These are phyloP conservation scores for Typhlomys cinereus DNA, from an alignment of 2,113 vertebrate genomes.

Conservation along the genomic window DNA sequence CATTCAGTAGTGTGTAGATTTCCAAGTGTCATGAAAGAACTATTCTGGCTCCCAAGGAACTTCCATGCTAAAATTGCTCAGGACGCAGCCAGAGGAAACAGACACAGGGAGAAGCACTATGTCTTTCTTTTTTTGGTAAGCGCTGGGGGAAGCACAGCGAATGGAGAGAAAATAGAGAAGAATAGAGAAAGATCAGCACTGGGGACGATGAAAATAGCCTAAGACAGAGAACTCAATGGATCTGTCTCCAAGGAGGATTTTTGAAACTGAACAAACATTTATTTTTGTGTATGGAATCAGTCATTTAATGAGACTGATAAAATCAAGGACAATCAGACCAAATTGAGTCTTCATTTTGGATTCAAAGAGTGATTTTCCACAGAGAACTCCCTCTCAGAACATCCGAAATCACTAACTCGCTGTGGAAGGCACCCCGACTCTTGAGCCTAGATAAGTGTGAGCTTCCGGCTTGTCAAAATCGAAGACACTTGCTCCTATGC, in stretches of 20 bases:
- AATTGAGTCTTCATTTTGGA: slow-evolving; percentile 88
- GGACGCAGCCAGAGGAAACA: slow-evolving; percentile 69
- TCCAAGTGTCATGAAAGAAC: slow-evolving; percentile 54
- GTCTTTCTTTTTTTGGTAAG: slow-evolving; percentile 70
- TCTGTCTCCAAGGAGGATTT: slow-evolving; percentile 63
- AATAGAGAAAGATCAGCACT: slow-evolving; percentile 58
- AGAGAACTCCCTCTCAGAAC: slow-evolving; percentile 80
- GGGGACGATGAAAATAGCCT: slow-evolving; percentile 57
- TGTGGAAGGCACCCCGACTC: slow-evolving; percentile 69
- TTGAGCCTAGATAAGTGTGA: slow-evolving; percentile 71
- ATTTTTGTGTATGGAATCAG: slow-evolving; percentile 83
- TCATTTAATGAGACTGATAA: slow-evolving; percentile 84
- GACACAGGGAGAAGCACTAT: slow-evolving; percentile 58
- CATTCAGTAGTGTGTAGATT: slow-evolving; percentile 62
- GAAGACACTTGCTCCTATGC: slow-evolving; percentile 14
- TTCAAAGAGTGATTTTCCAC: slow-evolving; percentile 76
- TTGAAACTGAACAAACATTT: slow-evolving; percentile 74
- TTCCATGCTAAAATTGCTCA: slow-evolving; percentile 77
- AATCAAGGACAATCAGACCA: slow-evolving; percentile 87
- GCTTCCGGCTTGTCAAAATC: slow-evolving; percentile 70
- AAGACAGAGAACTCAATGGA: slow-evolving; percentile 53
- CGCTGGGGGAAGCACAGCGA: slow-evolving; percentile 55
- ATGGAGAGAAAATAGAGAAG: slow-evolving; percentile 67
- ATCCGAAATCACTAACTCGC: slow-evolving; percentile 83
- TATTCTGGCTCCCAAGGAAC: slow-evolving; percentile 76